phyloP scores from a whole-genome alignment of 2,888 invertebrate species.

The Sinohyriopsis cumingii region DNA sequence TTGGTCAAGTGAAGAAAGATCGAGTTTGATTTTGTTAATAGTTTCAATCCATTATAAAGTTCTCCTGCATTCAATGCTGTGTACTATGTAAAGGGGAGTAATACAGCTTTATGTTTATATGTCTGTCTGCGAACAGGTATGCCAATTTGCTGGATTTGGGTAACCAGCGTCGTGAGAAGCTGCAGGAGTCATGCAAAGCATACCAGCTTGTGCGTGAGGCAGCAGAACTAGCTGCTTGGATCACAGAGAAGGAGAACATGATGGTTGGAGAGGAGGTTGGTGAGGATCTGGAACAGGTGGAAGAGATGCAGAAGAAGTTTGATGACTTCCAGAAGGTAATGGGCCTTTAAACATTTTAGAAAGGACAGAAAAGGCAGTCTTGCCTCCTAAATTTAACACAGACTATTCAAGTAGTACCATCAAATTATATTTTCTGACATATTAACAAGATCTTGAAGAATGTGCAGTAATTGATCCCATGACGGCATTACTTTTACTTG shows the following conservation, averaged over 20 bases:
- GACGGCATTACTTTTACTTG: no score
- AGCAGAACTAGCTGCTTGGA: conserved; percentile 97
- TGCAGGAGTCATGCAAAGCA: conserved; percentile 98
- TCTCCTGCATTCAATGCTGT: no score
- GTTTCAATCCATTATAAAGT: no score
- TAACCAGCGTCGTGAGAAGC: conserved; percentile 92
- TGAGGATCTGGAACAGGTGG: conserved; percentile 98
- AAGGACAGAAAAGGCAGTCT: neutral
- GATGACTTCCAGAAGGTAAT: conserved; percentile 93
- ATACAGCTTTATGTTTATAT: no score
- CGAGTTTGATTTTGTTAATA: no score
- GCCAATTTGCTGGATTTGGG: conserved; percentile 90
- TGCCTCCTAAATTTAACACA: no score
- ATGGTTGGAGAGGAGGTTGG: conserved; percentile 97
- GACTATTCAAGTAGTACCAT: no score
- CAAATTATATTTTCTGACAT: no score
- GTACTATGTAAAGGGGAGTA: no score
- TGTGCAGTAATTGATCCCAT: no score
- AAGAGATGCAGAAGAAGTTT: conserved; percentile 99
- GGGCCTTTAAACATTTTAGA: neutral
- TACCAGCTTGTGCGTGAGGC: conserved; percentile 98
- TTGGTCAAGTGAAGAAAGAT: no score
- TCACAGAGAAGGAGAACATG: conserved; percentile 98
- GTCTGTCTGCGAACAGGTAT: conserved; percentile 74
- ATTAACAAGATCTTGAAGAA: no score